phyloP scores from a whole-genome alignment of 2,888 invertebrate genomes.

The Trissolcus brochymenae region DNA sequence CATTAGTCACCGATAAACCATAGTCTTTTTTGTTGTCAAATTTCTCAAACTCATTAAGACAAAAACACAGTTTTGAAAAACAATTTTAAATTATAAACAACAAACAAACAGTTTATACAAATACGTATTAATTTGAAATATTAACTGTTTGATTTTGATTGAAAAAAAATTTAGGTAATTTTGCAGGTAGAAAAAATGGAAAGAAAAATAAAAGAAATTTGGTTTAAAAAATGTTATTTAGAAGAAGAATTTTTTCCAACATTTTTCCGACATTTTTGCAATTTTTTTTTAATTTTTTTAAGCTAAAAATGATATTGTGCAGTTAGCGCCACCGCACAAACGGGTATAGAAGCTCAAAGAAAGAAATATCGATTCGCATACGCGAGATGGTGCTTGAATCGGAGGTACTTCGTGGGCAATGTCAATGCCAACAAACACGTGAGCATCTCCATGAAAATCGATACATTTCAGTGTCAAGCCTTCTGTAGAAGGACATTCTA shows the following conservation, averaged over 20 bases:
- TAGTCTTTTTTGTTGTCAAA: too few species aligned
- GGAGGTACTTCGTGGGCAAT: constrained; percentile 69
- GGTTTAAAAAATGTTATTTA: not conserved
- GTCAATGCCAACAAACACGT: constrained; percentile 76
- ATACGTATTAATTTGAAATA: too few species aligned
- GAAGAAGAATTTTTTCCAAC: not conserved
- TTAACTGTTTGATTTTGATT: too few species aligned
- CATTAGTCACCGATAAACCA: too few species aligned
- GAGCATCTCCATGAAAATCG: constrained; percentile 72
- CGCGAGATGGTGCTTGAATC: constrained; percentile 67
- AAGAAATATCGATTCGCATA: constrained; percentile 62
- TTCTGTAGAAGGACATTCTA: constrained; percentile 43
- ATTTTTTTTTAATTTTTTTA: not conserved
- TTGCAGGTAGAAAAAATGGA: not conserved
- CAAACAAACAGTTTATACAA: too few species aligned
- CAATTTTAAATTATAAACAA: too few species aligned
- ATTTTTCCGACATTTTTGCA: not conserved
- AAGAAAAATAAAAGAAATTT: too few species aligned
- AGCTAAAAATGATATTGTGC: constrained; percentile 8
- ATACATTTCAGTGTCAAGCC: constrained; percentile 70
- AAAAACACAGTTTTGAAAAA: too few species aligned
- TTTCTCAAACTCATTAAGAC: too few species aligned
- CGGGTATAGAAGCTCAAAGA: constrained; percentile 61
- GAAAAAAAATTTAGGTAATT: too few species aligned
- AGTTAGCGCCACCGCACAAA: constrained; percentile 47